Evolutionary conservation across 1,140 invertebrate genomes (phyloP).

Genomic region (Caenorhabditis elegans): DNA sequence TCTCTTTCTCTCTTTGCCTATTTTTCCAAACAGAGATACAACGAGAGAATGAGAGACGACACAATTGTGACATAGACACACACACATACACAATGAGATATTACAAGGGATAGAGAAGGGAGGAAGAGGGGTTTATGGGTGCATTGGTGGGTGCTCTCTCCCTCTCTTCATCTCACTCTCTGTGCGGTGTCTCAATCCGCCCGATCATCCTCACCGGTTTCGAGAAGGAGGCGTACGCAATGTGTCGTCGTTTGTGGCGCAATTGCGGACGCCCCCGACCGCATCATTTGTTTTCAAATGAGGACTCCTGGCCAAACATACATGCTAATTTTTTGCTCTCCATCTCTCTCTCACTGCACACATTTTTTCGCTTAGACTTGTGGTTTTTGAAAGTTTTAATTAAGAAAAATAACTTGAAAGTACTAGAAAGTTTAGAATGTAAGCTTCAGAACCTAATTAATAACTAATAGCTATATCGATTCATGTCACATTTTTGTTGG

Average conservation of each 20-base stretch:
- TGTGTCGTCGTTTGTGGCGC: neutral
- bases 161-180: too few relatives aligned
- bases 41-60: neutral
- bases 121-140: neutral
- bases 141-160: neutral
- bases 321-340: slow-evolving; percentile 16
- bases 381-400: too few relatives aligned
- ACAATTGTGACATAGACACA: slow-evolving; percentile 3
- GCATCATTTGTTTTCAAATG: slow-evolving; percentile 26
- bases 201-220: too few relatives aligned
- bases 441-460: too few relatives aligned
- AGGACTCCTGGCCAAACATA: neutral
- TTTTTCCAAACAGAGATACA: neutral
- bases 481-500: too few relatives aligned
- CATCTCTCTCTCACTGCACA: neutral
- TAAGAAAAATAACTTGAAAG: too few relatives aligned
- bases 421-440: too few relatives aligned
- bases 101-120: neutral
- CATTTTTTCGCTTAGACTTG: too few relatives aligned
- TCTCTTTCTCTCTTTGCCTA: neutral
- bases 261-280: neutral
- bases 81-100: slow-evolving; percentile 9
- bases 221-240: neutral
- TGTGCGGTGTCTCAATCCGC: too few relatives aligned
- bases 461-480: too few relatives aligned